phyloP scores from a whole-genome alignment of 2,113 vertebrate genomes.

The Empidonax alnorum region DNA sequence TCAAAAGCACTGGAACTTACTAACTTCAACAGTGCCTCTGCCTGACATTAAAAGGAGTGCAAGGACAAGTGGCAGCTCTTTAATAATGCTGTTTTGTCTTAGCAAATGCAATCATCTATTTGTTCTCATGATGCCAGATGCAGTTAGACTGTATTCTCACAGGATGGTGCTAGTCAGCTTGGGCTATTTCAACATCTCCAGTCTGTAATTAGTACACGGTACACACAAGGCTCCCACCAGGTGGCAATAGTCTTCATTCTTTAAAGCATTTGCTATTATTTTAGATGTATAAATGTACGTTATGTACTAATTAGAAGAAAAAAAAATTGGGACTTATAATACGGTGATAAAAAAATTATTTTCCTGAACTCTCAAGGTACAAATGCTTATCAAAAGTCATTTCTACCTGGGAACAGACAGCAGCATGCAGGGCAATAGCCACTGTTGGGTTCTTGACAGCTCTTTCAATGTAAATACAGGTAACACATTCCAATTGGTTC shows the following conservation, averaged over 20 bases:
- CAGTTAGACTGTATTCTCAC: background rate
- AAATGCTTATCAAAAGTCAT: background rate
- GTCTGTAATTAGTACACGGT: background rate
- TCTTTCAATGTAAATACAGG: background rate
- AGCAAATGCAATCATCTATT: background rate
- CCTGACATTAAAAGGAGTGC: background rate
- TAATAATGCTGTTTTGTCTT: background rate
- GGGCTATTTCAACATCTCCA: background rate
- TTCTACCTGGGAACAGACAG: background rate
- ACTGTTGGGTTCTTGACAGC: background rate
- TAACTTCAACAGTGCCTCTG: background rate
- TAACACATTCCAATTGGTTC: background rate
- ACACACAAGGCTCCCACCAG: background rate
- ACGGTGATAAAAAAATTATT: background rate
- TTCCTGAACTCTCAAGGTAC: background rate
- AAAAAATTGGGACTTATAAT: background rate
- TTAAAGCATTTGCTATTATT: background rate
- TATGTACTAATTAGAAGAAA: background rate
- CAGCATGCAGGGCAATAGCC: background rate
- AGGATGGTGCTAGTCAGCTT: background rate
- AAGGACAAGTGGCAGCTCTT: background rate
- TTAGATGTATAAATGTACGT: background rate
- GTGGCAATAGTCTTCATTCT: constrained; percentile 10
- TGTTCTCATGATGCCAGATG: background rate
- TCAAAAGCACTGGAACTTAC: background rate